phyloP scores from a whole-genome alignment of 1,140 invertebrate genomes.

The Diabrotica undecimpunctata region DNA sequence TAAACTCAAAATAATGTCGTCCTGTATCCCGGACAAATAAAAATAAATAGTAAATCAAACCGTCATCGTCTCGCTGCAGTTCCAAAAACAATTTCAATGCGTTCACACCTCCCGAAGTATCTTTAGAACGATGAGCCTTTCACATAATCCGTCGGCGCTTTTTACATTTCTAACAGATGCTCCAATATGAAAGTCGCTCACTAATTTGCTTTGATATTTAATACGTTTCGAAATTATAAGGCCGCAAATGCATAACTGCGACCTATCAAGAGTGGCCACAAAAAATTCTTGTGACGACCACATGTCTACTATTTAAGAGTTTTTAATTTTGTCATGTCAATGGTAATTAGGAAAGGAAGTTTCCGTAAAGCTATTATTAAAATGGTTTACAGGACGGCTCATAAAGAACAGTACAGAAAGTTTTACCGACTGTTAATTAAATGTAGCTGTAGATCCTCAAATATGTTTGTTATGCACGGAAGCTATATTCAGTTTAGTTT shows the following conservation, averaged over 20 bases:
- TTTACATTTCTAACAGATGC: conserved; percentile 12
- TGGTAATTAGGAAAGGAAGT: conserved; percentile 10
- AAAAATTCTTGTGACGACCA: conserved; percentile 23
- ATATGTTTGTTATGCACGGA: too few species aligned
- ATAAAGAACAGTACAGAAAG: too few species aligned
- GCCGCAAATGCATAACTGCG: conserved; percentile 8
- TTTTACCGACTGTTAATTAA: too few species aligned
- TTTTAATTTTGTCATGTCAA: conserved; percentile 10
- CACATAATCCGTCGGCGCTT: conserved; percentile 15
- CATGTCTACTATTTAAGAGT: conserved; percentile 5
- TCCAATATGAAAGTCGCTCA: conserved; percentile 2
- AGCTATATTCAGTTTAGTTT: too few species aligned
- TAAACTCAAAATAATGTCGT: neutral
- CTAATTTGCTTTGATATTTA: conserved; percentile 22
- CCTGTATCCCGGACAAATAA: neutral
- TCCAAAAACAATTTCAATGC: conserved; percentile 19
- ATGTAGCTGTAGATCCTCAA: too few species aligned
- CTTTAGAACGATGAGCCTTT: conserved; percentile 8
- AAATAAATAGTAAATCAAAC: conserved; percentile 18
- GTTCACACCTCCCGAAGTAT: conserved; percentile 16
- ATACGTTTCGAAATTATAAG: conserved; percentile 11
- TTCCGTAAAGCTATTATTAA: too few species aligned
- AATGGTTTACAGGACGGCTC: too few species aligned
- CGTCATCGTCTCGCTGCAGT: neutral
- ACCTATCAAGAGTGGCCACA: conserved; percentile 14